A percentile compares a stretch with the other conserved stretches of the same genome.
phyloP scores from a whole-genome alignment of 1,140 invertebrate species.

The Drosophila teissieri region DNA sequence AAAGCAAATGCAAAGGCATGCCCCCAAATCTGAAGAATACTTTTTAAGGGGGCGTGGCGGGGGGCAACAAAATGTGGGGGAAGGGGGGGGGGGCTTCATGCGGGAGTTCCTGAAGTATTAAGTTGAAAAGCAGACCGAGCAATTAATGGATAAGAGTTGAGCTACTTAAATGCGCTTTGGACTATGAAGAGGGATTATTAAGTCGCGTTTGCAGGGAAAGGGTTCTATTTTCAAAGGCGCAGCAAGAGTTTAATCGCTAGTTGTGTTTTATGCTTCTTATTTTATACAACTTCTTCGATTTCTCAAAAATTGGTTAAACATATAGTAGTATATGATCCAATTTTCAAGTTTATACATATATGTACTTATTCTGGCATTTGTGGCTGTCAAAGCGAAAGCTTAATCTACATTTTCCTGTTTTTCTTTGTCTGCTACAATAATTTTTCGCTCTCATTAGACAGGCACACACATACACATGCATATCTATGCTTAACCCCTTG shows the following conservation, averaged over 20 bases:
- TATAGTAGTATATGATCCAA: no score
- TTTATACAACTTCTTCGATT: no score
- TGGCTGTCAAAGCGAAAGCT: constrained; percentile 36
- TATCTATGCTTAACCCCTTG: constrained; percentile 17
- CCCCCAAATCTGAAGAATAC: constrained; percentile 59
- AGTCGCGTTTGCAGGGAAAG: neutral
- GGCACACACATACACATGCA: constrained; percentile 5
- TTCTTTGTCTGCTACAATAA: constrained; percentile 37
- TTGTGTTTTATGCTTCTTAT: no score
- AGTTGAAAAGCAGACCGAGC: constrained; percentile 13
- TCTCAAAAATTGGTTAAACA: no score
- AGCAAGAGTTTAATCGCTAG: no score
- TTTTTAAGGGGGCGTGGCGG: neutral
- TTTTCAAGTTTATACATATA: neutral
- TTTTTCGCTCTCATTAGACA: constrained; percentile 25
- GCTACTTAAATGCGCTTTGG: constrained; percentile 12
- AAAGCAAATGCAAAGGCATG: constrained; percentile 81
- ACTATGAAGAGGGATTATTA: neutral
- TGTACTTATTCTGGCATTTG: constrained; percentile 13
- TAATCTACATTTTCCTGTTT: neutral
- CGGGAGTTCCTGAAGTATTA: constrained; percentile 12
- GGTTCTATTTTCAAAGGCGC: no score
- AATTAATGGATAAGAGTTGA: constrained; percentile 46
- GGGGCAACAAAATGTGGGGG: neutral
- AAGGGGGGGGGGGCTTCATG: neutral